Percentiles rank a stretch among this genome's conserved stretches.
phyloP scores from a whole-genome alignment of 1,140 invertebrate genomes.

The Oedothorax gibbosus region DNA sequence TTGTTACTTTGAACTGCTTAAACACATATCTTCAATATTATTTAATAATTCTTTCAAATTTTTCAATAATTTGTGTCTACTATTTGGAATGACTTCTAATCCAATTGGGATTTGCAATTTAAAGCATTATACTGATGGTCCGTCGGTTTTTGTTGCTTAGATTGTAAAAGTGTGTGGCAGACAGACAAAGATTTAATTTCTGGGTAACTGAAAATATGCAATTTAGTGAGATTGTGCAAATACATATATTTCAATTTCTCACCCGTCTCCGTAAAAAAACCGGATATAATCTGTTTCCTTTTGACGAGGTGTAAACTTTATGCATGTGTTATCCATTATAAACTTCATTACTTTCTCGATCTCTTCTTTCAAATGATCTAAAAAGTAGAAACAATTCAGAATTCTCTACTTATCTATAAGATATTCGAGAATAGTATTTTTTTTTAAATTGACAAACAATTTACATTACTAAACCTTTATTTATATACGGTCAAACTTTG shows the following conservation, averaged over 20 bases:
- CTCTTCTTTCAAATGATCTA: conserved; percentile 17
- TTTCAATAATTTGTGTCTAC: no score
- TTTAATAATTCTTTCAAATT: no score
- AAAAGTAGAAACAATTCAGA: not conserved
- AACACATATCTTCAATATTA: no score
- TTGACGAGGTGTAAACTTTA: conserved; percentile 37
- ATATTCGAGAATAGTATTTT: no score
- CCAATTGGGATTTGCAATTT: not conserved
- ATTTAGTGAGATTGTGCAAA: not conserved
- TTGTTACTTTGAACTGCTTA: no score
- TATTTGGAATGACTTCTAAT: not conserved
- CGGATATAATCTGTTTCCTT: conserved; percentile 57
- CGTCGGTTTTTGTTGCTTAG: not conserved
- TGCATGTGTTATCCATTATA: conserved; percentile 71
- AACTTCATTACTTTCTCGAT: conserved; percentile 70
- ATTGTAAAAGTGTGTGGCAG: not conserved
- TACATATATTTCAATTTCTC: not conserved
- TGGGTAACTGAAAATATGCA: not conserved
- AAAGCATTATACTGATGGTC: not conserved
- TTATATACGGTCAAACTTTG: no score
- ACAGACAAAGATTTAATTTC: not conserved
- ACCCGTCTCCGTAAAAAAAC: conserved; percentile 59
- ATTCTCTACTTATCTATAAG: not conserved
- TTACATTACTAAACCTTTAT: no score
- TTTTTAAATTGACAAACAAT: no score